Conservation (phyloP, 2,888 invertebrate genomes). For the Lepidochitona cinerea region DNA sequence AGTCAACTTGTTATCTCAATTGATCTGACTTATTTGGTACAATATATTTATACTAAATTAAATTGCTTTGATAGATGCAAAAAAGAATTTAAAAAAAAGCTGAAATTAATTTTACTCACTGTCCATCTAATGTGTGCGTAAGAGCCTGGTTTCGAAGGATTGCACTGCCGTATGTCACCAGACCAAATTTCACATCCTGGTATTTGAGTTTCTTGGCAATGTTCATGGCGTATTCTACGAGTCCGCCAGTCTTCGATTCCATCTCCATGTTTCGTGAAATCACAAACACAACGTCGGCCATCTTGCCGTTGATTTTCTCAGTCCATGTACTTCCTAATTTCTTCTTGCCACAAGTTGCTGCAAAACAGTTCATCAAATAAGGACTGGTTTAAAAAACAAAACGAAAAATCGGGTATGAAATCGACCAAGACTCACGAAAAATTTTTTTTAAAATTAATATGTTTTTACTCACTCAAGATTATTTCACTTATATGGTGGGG, state of each 20-base stretch:
- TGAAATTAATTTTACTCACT: too few species aligned
- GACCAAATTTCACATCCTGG: not conserved
- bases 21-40: too few species aligned
- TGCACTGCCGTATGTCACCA: not conserved
- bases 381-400: not conserved
- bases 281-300: conserved; percentile 10
- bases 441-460: not conserved
- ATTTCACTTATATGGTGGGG: too few species aligned
- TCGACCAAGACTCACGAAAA: too few species aligned
- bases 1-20: too few species aligned
- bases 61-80: too few species aligned
- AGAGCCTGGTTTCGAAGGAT: not conserved
- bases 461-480: not conserved
- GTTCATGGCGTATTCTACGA: not conserved
- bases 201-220: not conserved
- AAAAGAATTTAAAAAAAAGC: too few species aligned
- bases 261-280: not conserved
- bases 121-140: not conserved
- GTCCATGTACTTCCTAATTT: not conserved
- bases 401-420: too few species aligned
- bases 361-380: not conserved
- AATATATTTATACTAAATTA: too few species aligned
- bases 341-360: not conserved
- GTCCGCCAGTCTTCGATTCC: not conserved
- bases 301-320: not conserved